Conservation (phyloP, 2,113 vertebrate genomes). For the Catharus fuscescens region DNA sequence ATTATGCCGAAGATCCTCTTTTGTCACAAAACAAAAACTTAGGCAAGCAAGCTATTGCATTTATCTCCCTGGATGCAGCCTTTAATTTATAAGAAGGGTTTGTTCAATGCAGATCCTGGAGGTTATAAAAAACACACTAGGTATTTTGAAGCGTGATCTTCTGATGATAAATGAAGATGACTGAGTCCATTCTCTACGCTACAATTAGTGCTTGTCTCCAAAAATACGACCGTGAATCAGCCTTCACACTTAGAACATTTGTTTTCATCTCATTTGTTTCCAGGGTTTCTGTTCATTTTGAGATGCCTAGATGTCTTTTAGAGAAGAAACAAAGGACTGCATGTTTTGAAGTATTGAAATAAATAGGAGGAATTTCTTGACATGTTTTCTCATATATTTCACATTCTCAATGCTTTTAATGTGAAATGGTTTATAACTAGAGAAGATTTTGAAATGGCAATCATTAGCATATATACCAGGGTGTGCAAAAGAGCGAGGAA, state of each 20-base stretch:
- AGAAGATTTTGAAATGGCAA: not conserved
- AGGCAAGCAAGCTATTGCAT: not conserved
- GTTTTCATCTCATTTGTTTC: not conserved
- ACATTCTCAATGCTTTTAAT: not conserved
- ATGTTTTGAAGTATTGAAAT: not conserved
- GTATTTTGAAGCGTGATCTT: not conserved
- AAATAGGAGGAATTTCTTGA: not conserved
- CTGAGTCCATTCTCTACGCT: not conserved
- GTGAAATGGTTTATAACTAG: not conserved
- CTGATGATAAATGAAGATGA: constrained; percentile 24
- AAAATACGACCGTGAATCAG: not conserved
- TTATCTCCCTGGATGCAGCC: not conserved
- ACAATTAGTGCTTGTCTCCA: not conserved
- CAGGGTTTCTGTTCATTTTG: not conserved
- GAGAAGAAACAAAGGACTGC: not conserved
- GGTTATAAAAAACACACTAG: not conserved
- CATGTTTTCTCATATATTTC: not conserved
- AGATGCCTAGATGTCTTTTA: not conserved
- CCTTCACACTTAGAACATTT: not conserved
- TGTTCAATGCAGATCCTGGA: not conserved
- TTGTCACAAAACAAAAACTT: not conserved
- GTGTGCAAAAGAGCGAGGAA: not conserved
- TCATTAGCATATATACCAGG: not conserved
- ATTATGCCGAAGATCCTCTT: not conserved
- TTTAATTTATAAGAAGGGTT: not conserved